Evolutionary conservation across 2,113 vertebrate species (phyloP).

Genomic region (Condylura cristata): DNA sequence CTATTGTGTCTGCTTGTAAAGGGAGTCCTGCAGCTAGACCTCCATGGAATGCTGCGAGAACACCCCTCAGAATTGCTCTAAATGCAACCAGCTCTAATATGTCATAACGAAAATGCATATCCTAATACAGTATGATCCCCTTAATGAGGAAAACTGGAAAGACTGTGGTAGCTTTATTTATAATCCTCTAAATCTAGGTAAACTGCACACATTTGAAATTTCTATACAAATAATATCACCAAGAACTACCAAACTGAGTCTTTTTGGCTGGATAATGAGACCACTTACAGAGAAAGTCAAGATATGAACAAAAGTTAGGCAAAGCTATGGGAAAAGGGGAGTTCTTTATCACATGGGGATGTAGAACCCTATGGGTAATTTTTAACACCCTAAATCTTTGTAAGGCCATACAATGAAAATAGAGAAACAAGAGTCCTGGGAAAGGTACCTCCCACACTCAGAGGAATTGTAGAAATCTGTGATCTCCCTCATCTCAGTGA

Average conservation of each 20-base stretch:
- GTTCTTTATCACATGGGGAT: not conserved
- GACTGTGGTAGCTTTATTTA: not conserved
- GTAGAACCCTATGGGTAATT: not conserved
- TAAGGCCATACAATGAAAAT: not conserved
- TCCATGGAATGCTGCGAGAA: not conserved
- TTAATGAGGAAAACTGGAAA: conserved; percentile 16
- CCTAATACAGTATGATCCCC: not conserved
- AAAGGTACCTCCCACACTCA: not conserved
- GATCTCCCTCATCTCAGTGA: not conserved
- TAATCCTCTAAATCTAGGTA: conserved; percentile 12
- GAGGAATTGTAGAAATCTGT: not conserved
- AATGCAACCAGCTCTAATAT: not conserved
- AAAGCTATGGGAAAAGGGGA: not conserved
- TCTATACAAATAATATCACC: conserved; percentile 33
- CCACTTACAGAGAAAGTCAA: not conserved
- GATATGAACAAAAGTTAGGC: not conserved
- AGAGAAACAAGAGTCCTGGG: not conserved
- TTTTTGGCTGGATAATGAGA: not conserved
- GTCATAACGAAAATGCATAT: conserved; percentile 11
- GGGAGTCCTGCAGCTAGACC: not conserved
- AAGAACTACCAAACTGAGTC: not conserved
- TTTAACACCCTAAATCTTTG: not conserved
- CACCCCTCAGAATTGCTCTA: not conserved
- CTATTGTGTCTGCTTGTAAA: not conserved
- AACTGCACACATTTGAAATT: conserved; percentile 23